phyloP scores from a whole-genome alignment of 2,888 invertebrate genomes.

The Cyrtodaria siliqua region DNA sequence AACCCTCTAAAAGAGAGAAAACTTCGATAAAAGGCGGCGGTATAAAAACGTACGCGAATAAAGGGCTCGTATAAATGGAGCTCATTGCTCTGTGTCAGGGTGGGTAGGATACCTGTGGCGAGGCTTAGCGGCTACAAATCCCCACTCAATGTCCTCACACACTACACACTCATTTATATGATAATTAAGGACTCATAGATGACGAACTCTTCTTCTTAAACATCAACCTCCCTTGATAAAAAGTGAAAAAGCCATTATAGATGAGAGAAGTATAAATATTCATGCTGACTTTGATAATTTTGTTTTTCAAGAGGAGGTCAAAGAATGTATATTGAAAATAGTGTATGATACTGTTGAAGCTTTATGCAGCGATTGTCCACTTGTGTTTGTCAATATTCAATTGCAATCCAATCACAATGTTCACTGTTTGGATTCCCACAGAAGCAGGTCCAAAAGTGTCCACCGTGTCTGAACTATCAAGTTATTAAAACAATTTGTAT shows the following conservation, averaged over 20 bases:
- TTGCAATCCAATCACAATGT: neutral
- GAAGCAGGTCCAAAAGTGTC: no score
- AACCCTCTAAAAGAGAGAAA: no score
- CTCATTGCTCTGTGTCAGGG: constrained; percentile 39
- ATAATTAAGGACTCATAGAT: constrained; percentile 57
- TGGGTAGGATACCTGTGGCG: constrained; percentile 45
- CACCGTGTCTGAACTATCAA: no score
- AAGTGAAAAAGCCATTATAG: constrained; percentile 61
- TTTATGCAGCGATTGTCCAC: constrained; percentile 8
- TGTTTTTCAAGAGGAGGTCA: constrained; percentile 43
- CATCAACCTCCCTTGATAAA: constrained; percentile 50
- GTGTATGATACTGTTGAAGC: constrained; percentile 41
- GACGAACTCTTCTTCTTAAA: constrained; percentile 34
- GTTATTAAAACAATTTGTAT: no score
- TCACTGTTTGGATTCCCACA: no score
- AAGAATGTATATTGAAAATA: constrained; percentile 35
- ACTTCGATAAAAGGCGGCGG: no score
- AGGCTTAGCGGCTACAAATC: constrained; percentile 47
- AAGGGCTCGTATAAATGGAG: no score
- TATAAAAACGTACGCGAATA: no score
- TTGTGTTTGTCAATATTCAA: neutral
- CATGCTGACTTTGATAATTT: constrained; percentile 60
- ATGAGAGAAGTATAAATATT: constrained; percentile 59
- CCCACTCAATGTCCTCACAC: constrained; percentile 41
- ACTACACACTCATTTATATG: constrained; percentile 61